Percentiles rank a stretch among this genome's conserved stretches.
phyloP scores from a whole-genome alignment of 1,140 invertebrate genomes.

The Heliothis virescens region DNA sequence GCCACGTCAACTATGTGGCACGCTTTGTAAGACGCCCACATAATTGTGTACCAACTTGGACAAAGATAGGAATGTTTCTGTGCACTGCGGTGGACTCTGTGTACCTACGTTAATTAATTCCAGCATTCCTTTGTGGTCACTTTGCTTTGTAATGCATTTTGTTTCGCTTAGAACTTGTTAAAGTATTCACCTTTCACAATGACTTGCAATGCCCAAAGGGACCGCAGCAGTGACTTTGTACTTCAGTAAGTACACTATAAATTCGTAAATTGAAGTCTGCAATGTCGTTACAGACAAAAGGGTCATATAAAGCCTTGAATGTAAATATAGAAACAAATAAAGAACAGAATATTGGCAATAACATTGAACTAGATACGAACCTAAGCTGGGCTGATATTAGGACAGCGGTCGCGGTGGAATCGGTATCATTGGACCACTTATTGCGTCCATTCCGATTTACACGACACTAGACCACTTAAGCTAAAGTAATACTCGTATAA shows the following conservation, averaged over 20 bases:
- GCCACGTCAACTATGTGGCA: slow-evolving; percentile 8
- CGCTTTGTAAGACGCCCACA: slow-evolving; percentile 13
- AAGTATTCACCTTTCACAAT: no score
- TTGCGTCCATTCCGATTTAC: not conserved
- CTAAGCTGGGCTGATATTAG: slow-evolving; percentile 6
- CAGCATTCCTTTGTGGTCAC: not conserved
- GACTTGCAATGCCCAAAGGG: no score
- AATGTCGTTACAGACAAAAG: no score
- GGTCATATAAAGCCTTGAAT: not conserved
- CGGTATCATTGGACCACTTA: not conserved
- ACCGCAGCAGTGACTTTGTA: no score
- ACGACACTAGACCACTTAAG: not conserved
- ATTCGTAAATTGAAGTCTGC: no score
- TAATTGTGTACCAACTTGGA: slow-evolving; percentile 22
- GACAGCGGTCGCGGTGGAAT: not conserved
- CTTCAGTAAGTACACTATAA: no score
- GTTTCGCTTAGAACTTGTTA: no score
- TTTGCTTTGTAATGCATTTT: not conserved
- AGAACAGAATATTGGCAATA: slow-evolving; percentile 9
- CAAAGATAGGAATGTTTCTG: slow-evolving; percentile 22
- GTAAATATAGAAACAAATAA: slow-evolving; percentile 1
- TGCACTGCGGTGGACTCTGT: not conserved
- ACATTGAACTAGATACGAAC: not conserved
- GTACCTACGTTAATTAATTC: not conserved
- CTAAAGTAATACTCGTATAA: not conserved